These are phyloP conservation scores for Rhombomys opimus DNA, from an alignment of 2,113 vertebrate genomes.

Conservation along the genomic window DNA sequence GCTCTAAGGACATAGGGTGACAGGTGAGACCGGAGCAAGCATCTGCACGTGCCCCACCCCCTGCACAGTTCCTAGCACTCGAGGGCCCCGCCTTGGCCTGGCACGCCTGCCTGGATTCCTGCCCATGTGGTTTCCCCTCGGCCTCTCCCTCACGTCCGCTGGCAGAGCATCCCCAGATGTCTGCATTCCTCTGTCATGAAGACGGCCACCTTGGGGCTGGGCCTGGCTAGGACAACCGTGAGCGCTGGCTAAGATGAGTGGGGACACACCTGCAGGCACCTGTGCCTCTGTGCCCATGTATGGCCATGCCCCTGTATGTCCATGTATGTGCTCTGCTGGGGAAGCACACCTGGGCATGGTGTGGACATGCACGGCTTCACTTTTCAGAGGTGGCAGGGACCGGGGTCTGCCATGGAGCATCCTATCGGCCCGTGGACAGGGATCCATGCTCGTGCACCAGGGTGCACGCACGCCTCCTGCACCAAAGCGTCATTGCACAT, in stretches of 20 bases:
- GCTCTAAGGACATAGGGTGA: conserved; percentile 33
- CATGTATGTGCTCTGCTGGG: background rate
- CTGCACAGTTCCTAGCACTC: conserved; percentile 68
- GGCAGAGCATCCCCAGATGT: conserved; percentile 73
- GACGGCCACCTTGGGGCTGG: conserved; percentile 68
- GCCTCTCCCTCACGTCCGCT: conserved; percentile 80
- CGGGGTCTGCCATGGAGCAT: background rate
- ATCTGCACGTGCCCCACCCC: conserved; percentile 37
- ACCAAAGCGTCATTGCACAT: background rate
- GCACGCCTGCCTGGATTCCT: conserved; percentile 74
- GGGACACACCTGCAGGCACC: conserved; percentile 49
- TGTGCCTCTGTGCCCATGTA: conserved; percentile 37
- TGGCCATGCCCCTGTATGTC: background rate
- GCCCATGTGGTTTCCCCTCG: conserved; percentile 72
- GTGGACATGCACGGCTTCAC: background rate
- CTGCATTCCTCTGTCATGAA: conserved; percentile 76
- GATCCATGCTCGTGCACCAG: too few species aligned
- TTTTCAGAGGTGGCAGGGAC: background rate
- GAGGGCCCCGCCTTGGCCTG: conserved; percentile 64
- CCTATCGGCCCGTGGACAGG: background rate
- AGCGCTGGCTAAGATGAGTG: conserved; percentile 37
- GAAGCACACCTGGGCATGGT: background rate
- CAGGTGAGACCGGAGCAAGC: background rate
- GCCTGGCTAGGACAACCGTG: conserved; percentile 46
- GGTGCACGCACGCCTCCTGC: background rate